phyloP scores from a whole-genome alignment of 1,140 invertebrate species.

The Protaetia brevitarsis region DNA sequence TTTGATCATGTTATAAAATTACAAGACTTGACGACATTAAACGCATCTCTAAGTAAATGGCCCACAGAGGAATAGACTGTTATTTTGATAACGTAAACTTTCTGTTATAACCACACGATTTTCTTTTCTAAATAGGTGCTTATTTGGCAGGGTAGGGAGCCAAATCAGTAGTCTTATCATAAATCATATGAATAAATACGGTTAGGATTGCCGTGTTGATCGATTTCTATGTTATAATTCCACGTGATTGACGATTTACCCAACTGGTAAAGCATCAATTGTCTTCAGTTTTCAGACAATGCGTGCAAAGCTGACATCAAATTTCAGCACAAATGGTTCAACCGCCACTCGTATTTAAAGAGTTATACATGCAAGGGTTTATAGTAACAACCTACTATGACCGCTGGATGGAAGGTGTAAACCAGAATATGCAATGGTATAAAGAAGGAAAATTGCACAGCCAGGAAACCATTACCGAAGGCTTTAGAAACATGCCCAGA shows the following conservation, averaged over 20 bases:
- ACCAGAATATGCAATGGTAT: conserved; percentile 60
- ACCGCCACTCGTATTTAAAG: conserved; percentile 39
- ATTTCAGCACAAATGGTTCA: conserved; percentile 35
- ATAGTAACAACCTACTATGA: conserved; percentile 57
- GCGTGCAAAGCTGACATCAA: background rate
- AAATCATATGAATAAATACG: conserved; percentile 59
- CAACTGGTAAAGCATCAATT: conserved; percentile 1
- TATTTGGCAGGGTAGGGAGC: conserved; percentile 58
- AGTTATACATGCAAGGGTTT: conserved; percentile 66
- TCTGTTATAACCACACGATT: background rate
- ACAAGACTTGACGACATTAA: conserved; percentile 56
- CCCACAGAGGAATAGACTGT: conserved; percentile 65
- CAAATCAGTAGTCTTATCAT: conserved; percentile 62
- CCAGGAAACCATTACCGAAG: conserved; percentile 61
- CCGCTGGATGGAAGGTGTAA: conserved; percentile 59
- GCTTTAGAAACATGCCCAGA: conserved; percentile 67
- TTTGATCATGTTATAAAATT: conserved; percentile 71
- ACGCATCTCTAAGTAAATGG: conserved; percentile 53
- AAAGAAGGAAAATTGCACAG: conserved; percentile 64
- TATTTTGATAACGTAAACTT: conserved; percentile 69
- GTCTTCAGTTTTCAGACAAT: background rate
- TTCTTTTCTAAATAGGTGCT: background rate
- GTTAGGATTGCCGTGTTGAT: conserved; percentile 63
- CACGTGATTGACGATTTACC: background rate
- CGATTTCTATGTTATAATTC: conserved; percentile 62